phyloP scores from a whole-genome alignment of 2,888 invertebrate genomes.

The Tiliacea citrago region DNA sequence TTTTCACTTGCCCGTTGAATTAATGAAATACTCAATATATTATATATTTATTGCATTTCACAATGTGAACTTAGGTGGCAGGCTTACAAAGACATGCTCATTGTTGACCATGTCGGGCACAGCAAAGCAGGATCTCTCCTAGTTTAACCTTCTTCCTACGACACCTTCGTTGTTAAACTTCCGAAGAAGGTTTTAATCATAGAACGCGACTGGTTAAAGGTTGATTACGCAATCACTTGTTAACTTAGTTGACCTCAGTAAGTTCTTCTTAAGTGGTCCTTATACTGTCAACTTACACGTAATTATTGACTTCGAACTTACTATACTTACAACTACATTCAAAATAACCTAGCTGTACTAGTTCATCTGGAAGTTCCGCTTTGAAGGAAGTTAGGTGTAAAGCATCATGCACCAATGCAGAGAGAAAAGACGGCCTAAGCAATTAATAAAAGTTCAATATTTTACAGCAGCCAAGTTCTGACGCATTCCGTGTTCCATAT shows the following conservation, averaged over 20 bases:
- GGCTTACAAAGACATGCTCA: background rate
- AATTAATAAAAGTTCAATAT: background rate
- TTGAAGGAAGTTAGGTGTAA: background rate
- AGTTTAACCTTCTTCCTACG: too few species aligned
- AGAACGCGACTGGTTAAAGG: constrained; percentile 8
- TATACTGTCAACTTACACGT: background rate
- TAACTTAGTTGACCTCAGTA: constrained; percentile 7
- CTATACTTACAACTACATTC: background rate
- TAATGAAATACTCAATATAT: background rate
- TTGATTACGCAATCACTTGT: background rate
- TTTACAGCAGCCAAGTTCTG: background rate
- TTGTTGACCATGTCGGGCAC: background rate
- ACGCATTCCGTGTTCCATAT: background rate
- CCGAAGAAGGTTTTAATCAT: background rate
- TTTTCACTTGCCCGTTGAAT: background rate
- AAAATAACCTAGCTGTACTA: background rate
- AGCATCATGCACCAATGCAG: background rate
- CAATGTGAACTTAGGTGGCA: background rate
- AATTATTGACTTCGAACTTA: constrained; percentile 4
- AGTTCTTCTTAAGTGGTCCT: constrained; percentile 17
- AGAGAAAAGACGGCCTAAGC: background rate
- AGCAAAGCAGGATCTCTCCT: background rate
- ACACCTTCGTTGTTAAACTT: background rate
- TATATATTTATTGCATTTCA: too few species aligned
- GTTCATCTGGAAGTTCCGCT: background rate